These are phyloP conservation scores for Ochlodes sylvanus DNA, from an alignment of 2,888 invertebrate genomes.

Conservation along the genomic window DNA sequence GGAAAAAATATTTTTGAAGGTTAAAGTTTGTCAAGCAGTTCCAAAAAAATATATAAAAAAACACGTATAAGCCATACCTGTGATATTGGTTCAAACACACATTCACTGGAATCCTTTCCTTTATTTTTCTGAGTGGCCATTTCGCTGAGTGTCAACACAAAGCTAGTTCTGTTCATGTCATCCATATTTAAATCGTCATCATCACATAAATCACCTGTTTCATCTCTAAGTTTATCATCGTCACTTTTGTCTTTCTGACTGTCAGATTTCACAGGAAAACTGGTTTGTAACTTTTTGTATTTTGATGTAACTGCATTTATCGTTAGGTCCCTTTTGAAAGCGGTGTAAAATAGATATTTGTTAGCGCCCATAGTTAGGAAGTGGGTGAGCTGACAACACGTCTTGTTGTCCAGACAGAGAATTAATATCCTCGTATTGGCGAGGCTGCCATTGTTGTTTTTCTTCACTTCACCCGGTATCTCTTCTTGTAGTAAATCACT, in stretches of 20 bases:
- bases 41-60: no score
- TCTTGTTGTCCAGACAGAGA: slow-evolving; percentile 92
- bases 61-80: slow-evolving; percentile 60
- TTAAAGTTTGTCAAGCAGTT: no score
- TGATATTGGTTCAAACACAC: slow-evolving; percentile 86
- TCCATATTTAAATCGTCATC: slow-evolving; percentile 62
- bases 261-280: slow-evolving; percentile 46
- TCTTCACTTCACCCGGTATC: slow-evolving; percentile 90
- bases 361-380: slow-evolving; percentile 87
- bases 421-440: slow-evolving; percentile 90
- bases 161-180: slow-evolving; percentile 86
- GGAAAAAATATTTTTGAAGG: no score
- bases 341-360: slow-evolving; percentile 86
- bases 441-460: slow-evolving; percentile 62
- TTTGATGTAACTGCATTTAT: slow-evolving; percentile 84
- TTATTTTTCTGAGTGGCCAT: slow-evolving; percentile 51
- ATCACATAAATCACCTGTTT: slow-evolving; percentile 30
- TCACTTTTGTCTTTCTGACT: slow-evolving; percentile 43
- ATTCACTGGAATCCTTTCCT: slow-evolving; percentile 53
- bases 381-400: slow-evolving; percentile 92
- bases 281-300: slow-evolving; percentile 66
- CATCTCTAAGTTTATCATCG: slow-evolving; percentile 15
- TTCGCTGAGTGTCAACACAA: slow-evolving; percentile 89
- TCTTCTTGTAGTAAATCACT: slow-evolving; percentile 92
- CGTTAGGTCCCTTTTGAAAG: slow-evolving; percentile 84